Evolutionary conservation across 1,140 invertebrate genomes (phyloP).

Genomic region (Camponotus pennsylvanicus): DNA sequence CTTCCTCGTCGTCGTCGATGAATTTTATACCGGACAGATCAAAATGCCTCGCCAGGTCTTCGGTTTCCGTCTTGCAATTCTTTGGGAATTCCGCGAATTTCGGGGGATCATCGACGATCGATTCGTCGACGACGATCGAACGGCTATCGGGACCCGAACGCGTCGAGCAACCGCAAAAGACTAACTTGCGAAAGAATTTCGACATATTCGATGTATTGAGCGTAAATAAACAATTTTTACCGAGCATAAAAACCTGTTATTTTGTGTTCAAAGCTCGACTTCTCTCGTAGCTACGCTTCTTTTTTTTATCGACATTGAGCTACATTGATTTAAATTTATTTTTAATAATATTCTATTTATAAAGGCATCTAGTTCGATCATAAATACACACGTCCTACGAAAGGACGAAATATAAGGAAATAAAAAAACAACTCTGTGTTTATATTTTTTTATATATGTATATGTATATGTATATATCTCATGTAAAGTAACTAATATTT

Average conservation of each 20-base stretch:
- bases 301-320: constrained; percentile 27
- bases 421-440: constrained; percentile 10
- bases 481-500: background rate
- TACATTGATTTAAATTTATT: constrained; percentile 35
- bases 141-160: constrained; percentile 67
- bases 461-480: background rate
- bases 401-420: background rate
- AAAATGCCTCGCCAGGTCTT: constrained; percentile 80
- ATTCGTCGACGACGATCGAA: constrained; percentile 69
- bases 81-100: constrained; percentile 57
- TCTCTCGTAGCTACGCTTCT: background rate
- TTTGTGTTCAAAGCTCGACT: background rate
- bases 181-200: constrained; percentile 73
- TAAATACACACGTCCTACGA: constrained; percentile 27
- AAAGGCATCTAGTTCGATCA: background rate
- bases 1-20: constrained; percentile 83
- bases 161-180: constrained; percentile 75
- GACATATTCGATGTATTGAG: constrained; percentile 58
- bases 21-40: constrained; percentile 82
- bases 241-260: too few species aligned
- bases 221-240: background rate
- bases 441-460: background rate
- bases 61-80: constrained; percentile 59
- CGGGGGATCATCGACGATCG: constrained; percentile 63
- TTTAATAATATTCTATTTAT: constrained; percentile 37